phyloP scores from a whole-genome alignment of 2,113 vertebrate genomes.

The Amphiprion percula region DNA sequence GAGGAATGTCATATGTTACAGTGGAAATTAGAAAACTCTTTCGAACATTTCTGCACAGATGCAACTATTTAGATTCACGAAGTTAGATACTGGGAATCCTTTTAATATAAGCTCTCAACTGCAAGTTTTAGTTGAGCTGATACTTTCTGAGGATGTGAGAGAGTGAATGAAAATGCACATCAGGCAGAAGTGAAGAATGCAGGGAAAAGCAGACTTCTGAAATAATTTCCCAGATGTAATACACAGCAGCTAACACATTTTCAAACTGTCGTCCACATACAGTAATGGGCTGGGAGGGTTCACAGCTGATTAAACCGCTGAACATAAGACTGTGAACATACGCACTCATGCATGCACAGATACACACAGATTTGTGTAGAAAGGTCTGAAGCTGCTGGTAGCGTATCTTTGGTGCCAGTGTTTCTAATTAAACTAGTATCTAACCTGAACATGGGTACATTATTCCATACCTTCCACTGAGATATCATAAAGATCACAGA shows the following conservation, averaged over 20 bases:
- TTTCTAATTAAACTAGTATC: too few species aligned
- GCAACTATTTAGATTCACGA: too few species aligned
- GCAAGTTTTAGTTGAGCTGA: not conserved
- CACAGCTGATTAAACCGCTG: not conserved
- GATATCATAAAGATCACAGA: too few species aligned
- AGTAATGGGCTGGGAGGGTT: not conserved
- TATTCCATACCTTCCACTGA: too few species aligned
- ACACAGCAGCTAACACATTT: slow-evolving; percentile 13
- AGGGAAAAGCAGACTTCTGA: slow-evolving; percentile 14
- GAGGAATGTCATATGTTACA: not conserved
- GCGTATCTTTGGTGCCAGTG: too few species aligned
- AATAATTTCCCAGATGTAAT: slow-evolving; percentile 22
- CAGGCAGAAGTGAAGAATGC: not conserved
- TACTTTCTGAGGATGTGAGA: not conserved
- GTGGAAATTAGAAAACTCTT: not conserved
- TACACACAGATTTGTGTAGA: not conserved
- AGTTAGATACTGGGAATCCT: too few species aligned
- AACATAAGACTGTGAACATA: not conserved
- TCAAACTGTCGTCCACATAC: not conserved
- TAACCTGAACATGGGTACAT: too few species aligned
- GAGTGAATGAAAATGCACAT: not conserved
- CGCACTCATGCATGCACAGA: not conserved
- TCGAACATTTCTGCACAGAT: too few species aligned
- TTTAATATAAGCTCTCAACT: too few species aligned
- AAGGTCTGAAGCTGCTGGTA: not conserved